phyloP scores from a whole-genome alignment of 2,888 invertebrate genomes.

The Coenonympha arcania region DNA sequence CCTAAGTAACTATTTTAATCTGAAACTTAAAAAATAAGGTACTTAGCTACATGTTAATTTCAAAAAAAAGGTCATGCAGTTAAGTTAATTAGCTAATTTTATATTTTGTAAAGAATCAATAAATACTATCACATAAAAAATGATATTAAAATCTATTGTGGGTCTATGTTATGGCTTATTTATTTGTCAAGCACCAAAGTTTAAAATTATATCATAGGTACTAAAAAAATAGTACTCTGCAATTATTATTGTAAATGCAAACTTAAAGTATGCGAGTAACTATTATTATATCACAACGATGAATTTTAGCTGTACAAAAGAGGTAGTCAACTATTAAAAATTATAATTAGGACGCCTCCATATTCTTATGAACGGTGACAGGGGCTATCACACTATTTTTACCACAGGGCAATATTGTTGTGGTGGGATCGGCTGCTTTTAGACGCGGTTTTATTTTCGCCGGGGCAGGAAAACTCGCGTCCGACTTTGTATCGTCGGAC shows the following conservation, averaged over 20 bases:
- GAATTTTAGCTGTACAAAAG: slow-evolving; percentile 31
- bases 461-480: slow-evolving; percentile 76
- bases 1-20: too few species aligned
- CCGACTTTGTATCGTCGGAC: slow-evolving; percentile 68
- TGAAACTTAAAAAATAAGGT: too few species aligned
- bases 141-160: not conserved
- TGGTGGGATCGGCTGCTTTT: slow-evolving; percentile 58
- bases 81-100: too few species aligned
- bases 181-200: slow-evolving; percentile 21
- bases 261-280: slow-evolving; percentile 14
- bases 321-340: slow-evolving; percentile 45
- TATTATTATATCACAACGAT: slow-evolving; percentile 10
- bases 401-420: slow-evolving; percentile 71
- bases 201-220: slow-evolving; percentile 12
- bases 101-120: not conserved
- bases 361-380: slow-evolving; percentile 91
- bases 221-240: slow-evolving; percentile 3
- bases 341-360: slow-evolving; percentile 81
- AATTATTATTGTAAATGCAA: not conserved
- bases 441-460: slow-evolving; percentile 59
- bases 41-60: too few species aligned
- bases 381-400: slow-evolving; percentile 81
- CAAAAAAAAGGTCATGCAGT: too few species aligned
- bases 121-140: not conserved
- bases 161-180: not conserved